These are phyloP conservation scores for Myotis lucifugus DNA, from an alignment of 2,113 vertebrate genomes.

Conservation along the genomic window DNA sequence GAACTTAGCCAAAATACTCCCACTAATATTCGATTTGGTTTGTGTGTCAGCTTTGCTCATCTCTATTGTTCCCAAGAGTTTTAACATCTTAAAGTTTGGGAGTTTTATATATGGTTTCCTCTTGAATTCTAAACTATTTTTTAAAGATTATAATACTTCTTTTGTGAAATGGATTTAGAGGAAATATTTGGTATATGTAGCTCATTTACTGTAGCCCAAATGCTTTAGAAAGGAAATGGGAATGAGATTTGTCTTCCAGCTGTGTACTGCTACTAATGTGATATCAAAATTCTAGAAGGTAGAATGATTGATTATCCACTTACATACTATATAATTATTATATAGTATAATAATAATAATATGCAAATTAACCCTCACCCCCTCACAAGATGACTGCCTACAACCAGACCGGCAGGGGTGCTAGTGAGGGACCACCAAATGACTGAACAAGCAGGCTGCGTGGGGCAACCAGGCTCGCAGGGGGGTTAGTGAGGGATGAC, in stretches of 20 bases:
- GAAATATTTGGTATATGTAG: neutral
- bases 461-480: too few relatives aligned
- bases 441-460: too few relatives aligned
- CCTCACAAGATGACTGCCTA: too few relatives aligned
- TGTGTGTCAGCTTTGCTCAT: conserved; percentile 2
- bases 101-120: neutral
- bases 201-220: neutral
- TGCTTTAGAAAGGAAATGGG: neutral
- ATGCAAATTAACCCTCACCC: too few relatives aligned
- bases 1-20: neutral
- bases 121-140: conserved; percentile 32
- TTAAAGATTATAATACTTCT: conserved; percentile 10
- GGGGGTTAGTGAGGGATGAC: too few relatives aligned
- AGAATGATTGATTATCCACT: neutral
- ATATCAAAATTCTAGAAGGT: neutral
- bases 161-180: neutral
- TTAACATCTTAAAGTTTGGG: neutral
- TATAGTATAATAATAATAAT: too few relatives aligned
- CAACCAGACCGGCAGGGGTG: too few relatives aligned
- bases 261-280: neutral
- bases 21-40: neutral
- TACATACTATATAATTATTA: neutral
- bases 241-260: neutral
- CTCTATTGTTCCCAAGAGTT: neutral
- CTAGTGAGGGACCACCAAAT: too few relatives aligned